Base-by-base conservation (phyloP, 2,888 invertebrate species). In the Caenorhabditis macrosperma region DNA sequence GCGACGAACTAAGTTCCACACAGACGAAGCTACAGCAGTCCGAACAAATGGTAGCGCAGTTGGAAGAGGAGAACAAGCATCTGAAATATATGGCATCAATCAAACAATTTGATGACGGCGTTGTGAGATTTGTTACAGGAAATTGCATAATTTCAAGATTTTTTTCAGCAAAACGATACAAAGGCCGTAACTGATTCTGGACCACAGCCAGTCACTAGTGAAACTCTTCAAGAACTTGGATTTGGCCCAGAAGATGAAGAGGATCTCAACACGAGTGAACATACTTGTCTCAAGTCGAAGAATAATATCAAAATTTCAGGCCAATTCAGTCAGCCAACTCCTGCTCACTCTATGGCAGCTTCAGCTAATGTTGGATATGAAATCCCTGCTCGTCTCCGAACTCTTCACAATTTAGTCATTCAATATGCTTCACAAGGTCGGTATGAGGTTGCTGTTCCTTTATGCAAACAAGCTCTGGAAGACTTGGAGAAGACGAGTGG, bases 401-500 rank as follows among this genome's bases (percentile, higher is more conserved):
- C 99, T 0, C 93, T 99, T 74, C 98, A 99, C 93, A 99, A 99
- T 93, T 93, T 99, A 90, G 99, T 90, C 72, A 99, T 99, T 86
- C 99, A 99, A 93, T 99, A 99, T 92, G 99, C 99, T 57, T 96
- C 96, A 59, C 85, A 86, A 92, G 99, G 96, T 79, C 91, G 95
- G 85, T 97, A 97, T 92, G 96, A 99, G 93, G 99, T 99, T 41
- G 99, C 99, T 10, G 98, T 99, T 87, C 99, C 99, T n/a, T 93
- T 99, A n/a, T 99, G 99, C 93, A 98, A 99, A 92, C 99, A 89
- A 75, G 99, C 99, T 0, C 93, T 99, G 52, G 99, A 99, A 92
- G 99, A 99, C 92, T 93, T 99, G 88, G 98, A 99, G 92, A 97
- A 97, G 92, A 98, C 97, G 0, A 96, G 96, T 75, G 99, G 99